Evolutionary conservation across 2,797 vertebrate species (phyloP), one percentile per base, ranked within the genome.

Genomic region (Gobio occitaniae): DNA sequence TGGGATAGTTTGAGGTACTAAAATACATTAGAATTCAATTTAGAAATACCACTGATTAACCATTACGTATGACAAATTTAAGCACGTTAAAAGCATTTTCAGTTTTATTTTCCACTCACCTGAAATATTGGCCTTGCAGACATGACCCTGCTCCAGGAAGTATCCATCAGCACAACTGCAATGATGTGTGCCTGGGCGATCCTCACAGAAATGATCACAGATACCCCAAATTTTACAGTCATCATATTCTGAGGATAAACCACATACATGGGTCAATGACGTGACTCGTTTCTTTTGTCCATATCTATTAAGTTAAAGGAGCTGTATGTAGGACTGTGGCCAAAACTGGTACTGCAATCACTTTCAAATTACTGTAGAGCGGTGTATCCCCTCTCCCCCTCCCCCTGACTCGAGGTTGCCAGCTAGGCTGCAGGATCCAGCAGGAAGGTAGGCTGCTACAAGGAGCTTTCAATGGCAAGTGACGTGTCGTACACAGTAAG

Each of bases 221-320:
- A 95, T 92, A 32, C 95, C 94, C 95, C 95, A 95, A 65, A 95
- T 94, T 69, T 93, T 89, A 90, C 95, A 95, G 90, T 95, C 95
- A 85, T 95, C 77, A 38, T 93, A 95, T 81, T 95, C 95, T 95
- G 78, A 25, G 25, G 17, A 88, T 74, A 8, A 89, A 36, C 82
- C 68, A 48, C 80, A 89, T 17, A 10, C 25, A 21, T 77, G 41
- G 5, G 38, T 56, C 48, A 69, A 66, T 17, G 4, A 69, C 2
- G 17, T 0, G 3, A 36, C 19, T 52, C 1, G 56, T 56, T 56
- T 54, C 0, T 38, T 11, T 76, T 76, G 29, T 76, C 6, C 6
- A 21, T 11, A 56, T 56, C 3, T 65, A 3, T 65, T 65, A 29
- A 65, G 63, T 65, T 56, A 25, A 25, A 25, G 25, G 25, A 25